phyloP scores from a whole-genome alignment of 2,797 vertebrate genomes.

The Paedocypris micromegethes region DNA sequence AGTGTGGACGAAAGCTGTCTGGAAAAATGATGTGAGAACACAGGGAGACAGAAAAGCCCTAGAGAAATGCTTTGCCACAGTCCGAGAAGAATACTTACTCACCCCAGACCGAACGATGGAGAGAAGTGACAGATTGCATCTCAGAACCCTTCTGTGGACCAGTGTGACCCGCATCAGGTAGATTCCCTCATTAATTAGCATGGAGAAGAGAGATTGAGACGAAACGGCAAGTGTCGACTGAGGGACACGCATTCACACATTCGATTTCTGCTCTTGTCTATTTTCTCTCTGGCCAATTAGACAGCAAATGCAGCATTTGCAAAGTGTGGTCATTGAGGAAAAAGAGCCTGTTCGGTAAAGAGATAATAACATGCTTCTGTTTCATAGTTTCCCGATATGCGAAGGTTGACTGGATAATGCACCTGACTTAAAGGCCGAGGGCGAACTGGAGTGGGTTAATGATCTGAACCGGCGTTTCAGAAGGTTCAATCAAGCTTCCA shows the following conservation, averaged over 20 bases:
- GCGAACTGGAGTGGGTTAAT: no score
- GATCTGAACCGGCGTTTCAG: no score
- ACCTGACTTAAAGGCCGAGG: no score
- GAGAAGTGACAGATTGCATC: slow-evolving; percentile 4
- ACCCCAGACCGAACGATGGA: background rate
- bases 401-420: background rate
- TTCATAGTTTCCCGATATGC: background rate
- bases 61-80: slow-evolving; percentile 17
- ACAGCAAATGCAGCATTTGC: background rate
- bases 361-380: slow-evolving; percentile 2
- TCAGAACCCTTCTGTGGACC: background rate
- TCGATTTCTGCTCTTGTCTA: background rate
- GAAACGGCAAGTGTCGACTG: background rate
- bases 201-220: background rate
- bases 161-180: slow-evolving; percentile 7
- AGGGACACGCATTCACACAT: background rate
- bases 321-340: background rate
- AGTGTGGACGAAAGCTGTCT: slow-evolving; percentile 15
- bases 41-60: slow-evolving; percentile 18
- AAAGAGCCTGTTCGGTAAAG: background rate
- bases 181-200: slow-evolving; percentile 2
- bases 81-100: slow-evolving; percentile 9
- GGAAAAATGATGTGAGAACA: background rate
- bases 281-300: background rate
- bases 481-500: no score